Percentiles rank a stretch among this genome's conserved stretches.
phyloP scores from a whole-genome alignment of 1,140 invertebrate genomes.

The honey bee (Apis mellifera) region Amel_HAv3.1 CM009934.2:10869501-10870000 shows the following conservation, averaged over 20 bases:
- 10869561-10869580: not conserved
- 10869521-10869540: not conserved
- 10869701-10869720: conserved; percentile 56
- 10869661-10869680: conserved; percentile 73
- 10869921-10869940: too few relatives aligned
- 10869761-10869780: conserved; percentile 61
- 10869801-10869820: conserved; percentile 60
- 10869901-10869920: too few relatives aligned
- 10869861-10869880: conserved; percentile 35
- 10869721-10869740: conserved; percentile 11
- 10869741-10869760: conserved; percentile 16
- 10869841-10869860: conserved; percentile 16
- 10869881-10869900: not conserved
- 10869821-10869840: not conserved
- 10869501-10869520: not conserved
- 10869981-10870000: not conserved
- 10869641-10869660: conserved; percentile 76
- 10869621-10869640: conserved; percentile 78
- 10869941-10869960: conserved; percentile 22
- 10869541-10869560: conserved; percentile 15
- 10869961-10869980: not conserved
- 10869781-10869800: conserved; percentile 68
- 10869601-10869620: conserved; percentile 70
- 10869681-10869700: conserved; percentile 61
- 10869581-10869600: conserved; percentile 63